Percentiles rank a stretch among this genome's conserved stretches.
Evolutionary conservation across 2,888 invertebrate genomes (phyloP).

Genomic region (Drosophila subquinaria): DNA sequence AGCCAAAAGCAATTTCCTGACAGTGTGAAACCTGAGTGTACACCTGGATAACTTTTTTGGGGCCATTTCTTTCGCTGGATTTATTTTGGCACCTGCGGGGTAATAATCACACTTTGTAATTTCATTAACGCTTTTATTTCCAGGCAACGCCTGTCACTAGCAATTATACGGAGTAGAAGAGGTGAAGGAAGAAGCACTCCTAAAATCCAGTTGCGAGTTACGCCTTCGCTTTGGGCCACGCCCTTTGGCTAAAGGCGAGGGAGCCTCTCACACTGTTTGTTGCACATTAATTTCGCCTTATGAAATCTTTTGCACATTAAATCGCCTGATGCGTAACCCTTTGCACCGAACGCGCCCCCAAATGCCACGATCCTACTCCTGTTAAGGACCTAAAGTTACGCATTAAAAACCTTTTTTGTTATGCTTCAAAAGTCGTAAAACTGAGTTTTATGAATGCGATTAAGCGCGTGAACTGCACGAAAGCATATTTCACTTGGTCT

Average conservation of each 20-base stretch:
- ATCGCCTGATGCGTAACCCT: constrained; percentile 54
- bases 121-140: constrained; percentile 62
- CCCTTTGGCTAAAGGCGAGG: constrained; percentile 12
- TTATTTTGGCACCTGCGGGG: constrained; percentile 35
- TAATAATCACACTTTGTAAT: constrained; percentile 68
- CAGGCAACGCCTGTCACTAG: constrained; percentile 43
- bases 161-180: constrained; percentile 33
- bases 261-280: constrained; percentile 27
- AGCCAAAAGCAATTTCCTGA: constrained; percentile 19
- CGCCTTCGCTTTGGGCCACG: constrained; percentile 24
- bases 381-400: constrained; percentile 44
- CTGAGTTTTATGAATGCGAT: constrained; percentile 79
- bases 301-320: constrained; percentile 70
- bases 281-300: constrained; percentile 69
- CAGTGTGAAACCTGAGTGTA: constrained; percentile 15
- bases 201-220: constrained; percentile 15
- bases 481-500: constrained; percentile 68
- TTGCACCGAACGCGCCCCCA: constrained; percentile 19
- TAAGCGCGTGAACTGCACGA: constrained; percentile 78
- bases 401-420: constrained; percentile 66
- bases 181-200: constrained; percentile 4
- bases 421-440: constrained; percentile 75
- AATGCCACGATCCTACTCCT: constrained; percentile 9
- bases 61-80: constrained; percentile 28
- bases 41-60: constrained; percentile 29